phyloP scores from a whole-genome alignment of 2,113 vertebrate genomes.

The Ailuropoda melanoleuca region DNA sequence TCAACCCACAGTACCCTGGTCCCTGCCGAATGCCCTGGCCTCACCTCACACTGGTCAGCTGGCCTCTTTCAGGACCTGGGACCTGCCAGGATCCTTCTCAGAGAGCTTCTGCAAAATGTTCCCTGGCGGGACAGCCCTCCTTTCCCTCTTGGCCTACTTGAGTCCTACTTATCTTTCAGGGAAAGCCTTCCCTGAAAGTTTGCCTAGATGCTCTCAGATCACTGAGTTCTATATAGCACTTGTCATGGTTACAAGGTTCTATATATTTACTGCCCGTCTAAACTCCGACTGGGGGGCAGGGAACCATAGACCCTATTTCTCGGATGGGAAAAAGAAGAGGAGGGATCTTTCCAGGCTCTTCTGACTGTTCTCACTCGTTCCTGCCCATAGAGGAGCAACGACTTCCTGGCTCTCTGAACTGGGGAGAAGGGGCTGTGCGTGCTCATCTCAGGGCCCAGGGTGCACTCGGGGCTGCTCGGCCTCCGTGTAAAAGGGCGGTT shows the following conservation, averaged over 20 bases:
- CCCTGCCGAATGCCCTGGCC: background rate
- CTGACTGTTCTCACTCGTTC: background rate
- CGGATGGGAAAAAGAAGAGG: background rate
- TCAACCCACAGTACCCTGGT: background rate
- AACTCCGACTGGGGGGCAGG: background rate
- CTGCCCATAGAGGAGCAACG: background rate
- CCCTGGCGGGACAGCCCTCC: background rate
- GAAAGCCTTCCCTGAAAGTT: background rate
- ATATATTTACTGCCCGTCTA: background rate
- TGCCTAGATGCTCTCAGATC: background rate
- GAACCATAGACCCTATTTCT: background rate
- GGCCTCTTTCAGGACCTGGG: background rate
- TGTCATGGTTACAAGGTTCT: background rate
- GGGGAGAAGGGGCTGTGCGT: fast-evolving
- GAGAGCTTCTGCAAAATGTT: background rate
- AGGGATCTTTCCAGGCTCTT: background rate
- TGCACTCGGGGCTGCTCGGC: background rate
- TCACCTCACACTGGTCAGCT: background rate
- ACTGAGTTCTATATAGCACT: background rate
- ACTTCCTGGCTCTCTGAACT: no score
- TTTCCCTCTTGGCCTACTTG: no score
- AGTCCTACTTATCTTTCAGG: background rate
- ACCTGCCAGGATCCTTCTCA: background rate
- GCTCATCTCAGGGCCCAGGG: background rate
- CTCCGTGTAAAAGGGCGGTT: background rate